Base-by-base conservation (phyloP, 2,797 vertebrate species). In the Dromococcyx pavoninus region DNA sequence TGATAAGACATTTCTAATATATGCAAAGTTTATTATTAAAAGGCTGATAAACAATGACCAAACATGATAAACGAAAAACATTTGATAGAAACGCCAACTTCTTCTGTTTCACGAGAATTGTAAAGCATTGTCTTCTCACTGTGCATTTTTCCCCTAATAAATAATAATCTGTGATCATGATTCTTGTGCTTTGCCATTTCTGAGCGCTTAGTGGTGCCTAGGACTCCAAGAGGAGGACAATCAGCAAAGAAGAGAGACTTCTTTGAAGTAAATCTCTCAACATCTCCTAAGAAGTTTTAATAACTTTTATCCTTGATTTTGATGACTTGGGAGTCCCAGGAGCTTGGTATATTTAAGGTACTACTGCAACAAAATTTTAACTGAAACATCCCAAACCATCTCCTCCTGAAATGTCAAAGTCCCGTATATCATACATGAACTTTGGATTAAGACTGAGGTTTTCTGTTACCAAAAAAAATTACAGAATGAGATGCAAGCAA, bases 311-410 rank as follows among this genome's bases (percentile, higher is more conserved):
- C 27, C 43, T 54, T 67, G 12, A 57, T 58, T 81, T 71, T 46
- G 21, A 18, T 15, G 35, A 69, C 50, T 28, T 23, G 27, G 7
- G 28, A 86, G 32, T 71, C 27, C 35, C 13, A 57, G 33, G 5
- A 80, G 13, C 53, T 76, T 41, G 7, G 48, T 61, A 2, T 33
- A 74, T 32, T 65, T 58, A 64, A 80, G 44, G n/a, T 41, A 7
- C 25, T 53, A 41, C 60, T 51, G 53, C 7, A 71, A 24, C 0
- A 54, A 10, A 65, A 39, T 64, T 84, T 66, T 60, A 85, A 56
- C 11, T 1, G 1, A 17, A 82, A 86, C 5, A 4, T 57, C 35
- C 43, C 64, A 83, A 77, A 1, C 7, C 1, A 0, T 43, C 32
- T 65, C 54, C 33, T 76, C 66, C 15, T 33, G 44, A 88, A 79